Base-by-base conservation (phyloP, 2,113 vertebrate species). In the Pyrgilauda ruficollis region DNA sequence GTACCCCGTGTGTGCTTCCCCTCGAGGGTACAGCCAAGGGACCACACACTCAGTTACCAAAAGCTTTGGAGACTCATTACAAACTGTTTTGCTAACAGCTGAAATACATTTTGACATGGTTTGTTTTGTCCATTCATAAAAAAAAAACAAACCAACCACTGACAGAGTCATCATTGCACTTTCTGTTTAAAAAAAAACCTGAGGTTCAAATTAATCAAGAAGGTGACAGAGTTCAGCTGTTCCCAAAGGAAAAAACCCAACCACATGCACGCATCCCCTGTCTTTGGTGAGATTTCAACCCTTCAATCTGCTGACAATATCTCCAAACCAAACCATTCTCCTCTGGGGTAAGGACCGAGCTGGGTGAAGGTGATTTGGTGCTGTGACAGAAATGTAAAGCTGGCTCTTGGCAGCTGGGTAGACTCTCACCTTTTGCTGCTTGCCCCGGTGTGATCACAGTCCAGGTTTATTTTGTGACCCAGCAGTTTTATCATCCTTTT, bases 11-110 rank as follows among this genome's bases (percentile, higher is more conserved):
- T n/a, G 64, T 9, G 67, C 46, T n/a, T 63, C 19, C 22, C 37
- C 31, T 66, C 0, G 0, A 74, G 53, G 1, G 3, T 20, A 39
- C 44, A 76, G 59, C 41, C 0, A 1, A 47, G 63, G 63, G 74
- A 58, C 23, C 6, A 2, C 64, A 5, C 2, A 2, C 46, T 66
- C 85, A 52, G 6, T 64, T 61, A 80, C 37, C 9, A 33, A 61
- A 52, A 52, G 16, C 58, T 85, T 81, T 68, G 35, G 66, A 50
- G 53, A 64, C 10, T 73, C 47, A 30, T 72, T 79, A 63, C 39
- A 91, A 82, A 83, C 44, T 47, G 53, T 31, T 96, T 47, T 68
- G 33, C 44, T 61, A 56, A 56, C 22, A 69, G 46, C 1, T 44
- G n/a, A 66, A 89, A 46, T 53, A 49, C n/a, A 19, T 88, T 90